Evolutionary conservation across 1,140 invertebrate genomes (phyloP).

Genomic region (Drosophila simulans): DNA sequence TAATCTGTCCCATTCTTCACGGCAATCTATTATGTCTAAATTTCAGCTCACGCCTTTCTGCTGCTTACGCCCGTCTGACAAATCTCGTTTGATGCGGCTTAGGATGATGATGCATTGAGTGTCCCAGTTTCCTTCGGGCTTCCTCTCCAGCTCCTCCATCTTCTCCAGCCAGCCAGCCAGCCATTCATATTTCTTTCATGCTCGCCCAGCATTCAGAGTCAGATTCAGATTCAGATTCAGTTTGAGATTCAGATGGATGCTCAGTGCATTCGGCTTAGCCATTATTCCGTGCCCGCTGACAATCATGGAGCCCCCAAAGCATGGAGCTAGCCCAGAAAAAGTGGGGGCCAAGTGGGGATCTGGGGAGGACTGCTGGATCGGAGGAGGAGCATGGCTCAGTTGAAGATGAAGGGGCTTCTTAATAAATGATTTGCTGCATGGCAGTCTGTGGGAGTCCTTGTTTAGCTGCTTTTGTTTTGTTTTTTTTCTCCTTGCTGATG

Average conservation of each 20-base stretch:
- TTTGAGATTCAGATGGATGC: conserved; percentile 25
- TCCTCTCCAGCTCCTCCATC: background rate
- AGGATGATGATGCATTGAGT: conserved; percentile 56
- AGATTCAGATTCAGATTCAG: background rate
- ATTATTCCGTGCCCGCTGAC: conserved; percentile 41
- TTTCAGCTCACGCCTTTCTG: conserved; percentile 39
- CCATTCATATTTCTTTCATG: conserved; percentile 46
- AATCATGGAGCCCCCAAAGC: conserved; percentile 21
- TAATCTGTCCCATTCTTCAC: conserved; percentile 43
- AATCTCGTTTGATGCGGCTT: conserved; percentile 55
- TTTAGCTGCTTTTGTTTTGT: conserved; percentile 6
- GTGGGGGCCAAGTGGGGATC: conserved; percentile 22
- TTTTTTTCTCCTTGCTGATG: background rate
- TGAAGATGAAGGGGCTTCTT: conserved; percentile 26
- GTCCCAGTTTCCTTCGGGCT: conserved; percentile 43
- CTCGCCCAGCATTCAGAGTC: conserved; percentile 21
- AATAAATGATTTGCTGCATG: conserved; percentile 44
- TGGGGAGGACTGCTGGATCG: background rate
- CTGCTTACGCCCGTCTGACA: conserved; percentile 23
- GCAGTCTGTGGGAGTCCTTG: conserved; percentile 6
- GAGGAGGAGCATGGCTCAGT: conserved; percentile 9
- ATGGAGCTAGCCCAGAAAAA: conserved; percentile 21
- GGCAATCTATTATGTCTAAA: conserved; percentile 44
- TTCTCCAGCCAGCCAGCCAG: background rate
- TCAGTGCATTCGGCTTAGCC: conserved; percentile 48